phyloP scores from a whole-genome alignment of 2,888 invertebrate genomes.

The Hydriomena furcata region DNA sequence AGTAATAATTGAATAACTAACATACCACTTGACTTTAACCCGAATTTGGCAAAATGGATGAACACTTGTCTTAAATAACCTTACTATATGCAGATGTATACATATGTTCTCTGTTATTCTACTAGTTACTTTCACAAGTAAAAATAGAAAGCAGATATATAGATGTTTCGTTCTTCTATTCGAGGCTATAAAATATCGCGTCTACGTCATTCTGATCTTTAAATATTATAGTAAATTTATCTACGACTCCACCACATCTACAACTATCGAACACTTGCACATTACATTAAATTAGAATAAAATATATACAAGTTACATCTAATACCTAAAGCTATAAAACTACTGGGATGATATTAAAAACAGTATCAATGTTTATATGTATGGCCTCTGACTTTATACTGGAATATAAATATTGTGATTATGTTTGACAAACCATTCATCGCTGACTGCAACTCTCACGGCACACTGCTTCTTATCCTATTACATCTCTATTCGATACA shows the following conservation, averaged over 20 bases:
- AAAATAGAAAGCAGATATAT: constrained; percentile 19
- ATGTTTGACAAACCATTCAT: constrained; percentile 43
- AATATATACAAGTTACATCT: constrained; percentile 80
- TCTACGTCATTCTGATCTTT: constrained; percentile 41
- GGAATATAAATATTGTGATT: constrained; percentile 35
- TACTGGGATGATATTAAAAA: constrained; percentile 59
- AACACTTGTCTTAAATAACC: constrained; percentile 66
- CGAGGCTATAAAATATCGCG: constrained; percentile 10
- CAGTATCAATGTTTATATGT: constrained; percentile 48
- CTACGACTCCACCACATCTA: constrained; percentile 77
- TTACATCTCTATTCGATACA: neutral
- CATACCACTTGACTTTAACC: constrained; percentile 70
- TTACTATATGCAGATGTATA: constrained; percentile 45
- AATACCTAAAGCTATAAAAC: constrained; percentile 65
- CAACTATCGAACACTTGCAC: constrained; percentile 82
- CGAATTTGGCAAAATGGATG: constrained; percentile 80
- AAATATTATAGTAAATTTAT: constrained; percentile 55
- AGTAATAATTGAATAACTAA: constrained; percentile 72
- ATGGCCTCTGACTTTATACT: constrained; percentile 62
- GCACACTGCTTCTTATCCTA: constrained; percentile 45
- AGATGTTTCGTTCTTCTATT: constrained; percentile 1
- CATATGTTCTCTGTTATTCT: constrained; percentile 34
- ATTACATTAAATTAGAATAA: constrained; percentile 76
- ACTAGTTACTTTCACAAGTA: constrained; percentile 21
- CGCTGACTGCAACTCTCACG: constrained; percentile 28